Percentiles rank a stretch among this genome's conserved stretches.
These are phyloP conservation scores for Whitmania pigra DNA, from an alignment of 1,140 invertebrate genomes.

Conservation along the genomic window DNA sequence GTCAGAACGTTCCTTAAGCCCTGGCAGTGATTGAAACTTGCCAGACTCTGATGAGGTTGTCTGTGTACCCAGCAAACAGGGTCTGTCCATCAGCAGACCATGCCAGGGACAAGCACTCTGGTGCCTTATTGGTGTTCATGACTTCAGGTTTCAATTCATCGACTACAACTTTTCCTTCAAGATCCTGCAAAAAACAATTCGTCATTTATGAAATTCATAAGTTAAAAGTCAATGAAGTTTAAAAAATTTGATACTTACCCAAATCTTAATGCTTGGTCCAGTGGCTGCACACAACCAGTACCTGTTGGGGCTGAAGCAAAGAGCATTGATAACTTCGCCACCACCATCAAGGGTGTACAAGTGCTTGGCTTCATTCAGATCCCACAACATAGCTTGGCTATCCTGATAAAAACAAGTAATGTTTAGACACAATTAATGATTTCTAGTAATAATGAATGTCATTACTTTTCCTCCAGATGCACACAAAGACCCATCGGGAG, in stretches of 20 bases:
- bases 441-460: neutral
- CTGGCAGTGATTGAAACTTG: conserved; percentile 50
- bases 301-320: conserved; percentile 97
- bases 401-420: conserved; percentile 50
- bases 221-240: no score
- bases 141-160: conserved; percentile 94
- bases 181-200: conserved; percentile 53
- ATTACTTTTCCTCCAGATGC: conserved; percentile 89
- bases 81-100: conserved; percentile 99
- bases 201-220: no score
- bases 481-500: conserved; percentile 96
- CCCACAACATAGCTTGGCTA: conserved; percentile 94
- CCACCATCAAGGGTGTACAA: conserved; percentile 96
- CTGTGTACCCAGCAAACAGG: conserved; percentile 95
- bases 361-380: conserved; percentile 98
- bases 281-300: conserved; percentile 99
- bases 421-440: neutral
- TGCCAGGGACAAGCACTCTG: conserved; percentile 89
- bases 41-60: conserved; percentile 96
- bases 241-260: conserved; percentile 51
- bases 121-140: conserved; percentile 51
- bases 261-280: conserved; percentile 95
- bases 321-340: conserved; percentile 81
- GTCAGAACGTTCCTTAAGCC: no score
- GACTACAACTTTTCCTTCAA: conserved; percentile 98